Percentiles rank a stretch among this genome's conserved stretches.
These are phyloP conservation scores for Hanleya hanleyi DNA, from an alignment of 2,888 invertebrate genomes.

Conservation along the genomic window DNA sequence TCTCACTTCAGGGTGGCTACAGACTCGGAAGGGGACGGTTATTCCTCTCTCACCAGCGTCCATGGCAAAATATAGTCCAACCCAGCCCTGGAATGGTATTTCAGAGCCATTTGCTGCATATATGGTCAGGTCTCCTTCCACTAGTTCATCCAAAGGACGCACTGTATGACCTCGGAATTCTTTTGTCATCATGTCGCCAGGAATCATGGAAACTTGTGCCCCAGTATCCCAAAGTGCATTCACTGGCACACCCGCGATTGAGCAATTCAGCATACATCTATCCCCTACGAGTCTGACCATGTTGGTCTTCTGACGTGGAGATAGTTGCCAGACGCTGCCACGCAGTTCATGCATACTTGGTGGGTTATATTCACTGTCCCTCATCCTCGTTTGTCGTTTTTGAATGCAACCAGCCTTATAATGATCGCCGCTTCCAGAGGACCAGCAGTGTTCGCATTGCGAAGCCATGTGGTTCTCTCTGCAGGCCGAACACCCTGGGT, in stretches of 20 bases:
- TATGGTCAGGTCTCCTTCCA: background rate
- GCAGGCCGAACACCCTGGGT: no score
- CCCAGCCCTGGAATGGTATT: constrained; percentile 1
- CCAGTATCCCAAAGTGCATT: constrained; percentile 3
- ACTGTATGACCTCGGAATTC: background rate
- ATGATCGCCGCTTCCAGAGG: background rate
- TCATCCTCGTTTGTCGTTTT: no score
- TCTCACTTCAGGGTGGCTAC: background rate
- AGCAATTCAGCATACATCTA: background rate
- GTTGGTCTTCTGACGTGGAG: background rate
- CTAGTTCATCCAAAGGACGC: background rate
- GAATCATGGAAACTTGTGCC: background rate
- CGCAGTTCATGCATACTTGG: background rate
- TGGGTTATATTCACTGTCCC: no score
- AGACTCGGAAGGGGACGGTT: background rate
- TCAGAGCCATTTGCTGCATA: background rate
- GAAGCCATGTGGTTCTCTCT: no score
- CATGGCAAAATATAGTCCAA: background rate
- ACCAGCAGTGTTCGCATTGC: constrained; percentile 3
- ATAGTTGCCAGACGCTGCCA: background rate
- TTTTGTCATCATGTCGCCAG: background rate
- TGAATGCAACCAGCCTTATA: background rate
- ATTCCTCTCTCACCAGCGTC: background rate
- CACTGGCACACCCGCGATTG: background rate
- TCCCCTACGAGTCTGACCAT: background rate